Evolutionary conservation across 2,113 vertebrate species (phyloP).

Genomic region (Prunella fulvescens): DNA sequence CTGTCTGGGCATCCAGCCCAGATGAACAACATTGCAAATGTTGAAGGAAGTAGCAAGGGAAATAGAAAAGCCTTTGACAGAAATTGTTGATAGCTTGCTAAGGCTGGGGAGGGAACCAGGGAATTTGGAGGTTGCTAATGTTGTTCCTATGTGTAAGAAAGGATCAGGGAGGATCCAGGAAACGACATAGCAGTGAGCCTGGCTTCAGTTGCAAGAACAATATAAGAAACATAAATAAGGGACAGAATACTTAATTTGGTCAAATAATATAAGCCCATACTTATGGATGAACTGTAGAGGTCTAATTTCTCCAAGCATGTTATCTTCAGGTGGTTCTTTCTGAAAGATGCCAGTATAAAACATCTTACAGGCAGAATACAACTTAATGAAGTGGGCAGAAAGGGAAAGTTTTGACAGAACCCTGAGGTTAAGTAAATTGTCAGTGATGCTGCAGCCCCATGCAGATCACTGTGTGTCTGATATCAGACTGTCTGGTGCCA

Average conservation of each 20-base stretch:
- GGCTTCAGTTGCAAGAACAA: constrained; percentile 53
- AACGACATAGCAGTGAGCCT: constrained; percentile 15
- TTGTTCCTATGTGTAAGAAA: constrained; percentile 66
- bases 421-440: not conserved
- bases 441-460: not conserved
- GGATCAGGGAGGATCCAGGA: constrained; percentile 44
- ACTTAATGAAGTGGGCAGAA: not conserved
- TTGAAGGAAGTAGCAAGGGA: constrained; percentile 74
- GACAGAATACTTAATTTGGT: not conserved
- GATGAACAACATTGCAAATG: constrained; percentile 74
- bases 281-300: not conserved
- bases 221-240: not conserved
- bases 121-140: constrained; percentile 67
- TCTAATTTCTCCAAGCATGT: not conserved
- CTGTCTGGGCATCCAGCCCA: constrained; percentile 74
- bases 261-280: not conserved
- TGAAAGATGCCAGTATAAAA: not conserved
- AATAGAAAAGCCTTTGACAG: constrained; percentile 77
- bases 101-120: constrained; percentile 61
- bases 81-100: constrained; percentile 76
- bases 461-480: not conserved
- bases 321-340: not conserved
- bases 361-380: not conserved
- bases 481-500: constrained; percentile 30
- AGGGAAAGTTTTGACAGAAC: not conserved